These are phyloP conservation scores for Cylloceria caligata DNA, from an alignment of 2,888 invertebrate species.

Conservation along the genomic window DNA sequence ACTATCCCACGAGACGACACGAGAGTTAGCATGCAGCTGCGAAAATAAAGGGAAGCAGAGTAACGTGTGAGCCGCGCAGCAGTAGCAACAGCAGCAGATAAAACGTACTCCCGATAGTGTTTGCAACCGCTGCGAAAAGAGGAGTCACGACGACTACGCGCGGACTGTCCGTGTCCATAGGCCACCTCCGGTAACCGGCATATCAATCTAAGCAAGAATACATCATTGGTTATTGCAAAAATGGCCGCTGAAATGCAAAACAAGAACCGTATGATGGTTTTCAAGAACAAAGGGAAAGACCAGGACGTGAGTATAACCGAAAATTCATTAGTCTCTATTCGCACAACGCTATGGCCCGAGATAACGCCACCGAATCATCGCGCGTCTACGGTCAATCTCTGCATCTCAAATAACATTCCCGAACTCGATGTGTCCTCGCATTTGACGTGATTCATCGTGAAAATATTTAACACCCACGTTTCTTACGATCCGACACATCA, in stretches of 20 bases:
- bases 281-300: constrained; percentile 99
- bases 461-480: constrained; percentile 60
- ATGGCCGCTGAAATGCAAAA: constrained; percentile 91
- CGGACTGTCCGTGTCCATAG: constrained; percentile 56
- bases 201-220: constrained; percentile 74
- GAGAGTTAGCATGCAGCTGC: constrained; percentile 59
- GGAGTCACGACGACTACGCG: constrained; percentile 68
- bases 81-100: constrained; percentile 8
- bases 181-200: constrained; percentile 76
- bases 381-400: not conserved
- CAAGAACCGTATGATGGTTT: constrained; percentile 96
- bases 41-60: constrained; percentile 58
- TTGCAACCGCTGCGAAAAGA: constrained; percentile 13
- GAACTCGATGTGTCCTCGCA: constrained; percentile 23
- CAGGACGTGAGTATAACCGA: constrained; percentile 93
- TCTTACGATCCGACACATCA: constrained; percentile 19
- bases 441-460: constrained; percentile 43
- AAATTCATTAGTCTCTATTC: not conserved
- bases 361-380: not conserved
- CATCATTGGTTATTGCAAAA: constrained; percentile 85
- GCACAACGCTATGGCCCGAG: not conserved
- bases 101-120: constrained; percentile 16
- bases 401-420: not conserved
- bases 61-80: constrained; percentile 47
- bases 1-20: constrained; percentile 42